Base-by-base conservation (phyloP, 2,888 invertebrate species). In the Calameuta filiformis region DNA sequence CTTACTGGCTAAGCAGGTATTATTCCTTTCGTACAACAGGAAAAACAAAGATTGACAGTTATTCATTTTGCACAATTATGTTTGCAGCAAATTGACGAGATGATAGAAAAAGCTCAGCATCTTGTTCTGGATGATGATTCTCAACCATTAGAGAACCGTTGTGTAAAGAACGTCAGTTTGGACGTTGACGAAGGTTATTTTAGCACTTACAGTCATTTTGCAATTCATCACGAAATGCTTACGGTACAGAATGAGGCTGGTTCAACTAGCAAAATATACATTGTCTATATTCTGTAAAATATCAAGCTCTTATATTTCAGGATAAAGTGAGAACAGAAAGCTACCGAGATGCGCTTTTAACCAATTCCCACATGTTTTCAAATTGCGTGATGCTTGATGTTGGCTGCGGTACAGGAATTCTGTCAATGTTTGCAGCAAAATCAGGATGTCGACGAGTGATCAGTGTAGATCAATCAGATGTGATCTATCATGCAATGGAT, bases 381-480 rank as follows among this genome's bases (percentile, higher is more conserved):
- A 95, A 94, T 69, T 98, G 98, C 92, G 92, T 94, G 34, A 97
- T 99, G 33, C 92, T 99, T 80, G 99, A 99, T 93, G 95, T 99
- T 78, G 99, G 99, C 68, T 99, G 99, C 92, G 99, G 99, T 35
- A 99, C 99, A 1, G 98, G 98, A 37, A 99, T 99, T 84, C 93
- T 99, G 35, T 98, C 98, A 23, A 98, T 99, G 97, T 99, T 99
- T 93, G 97, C 98, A 83, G 98, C 98, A 15, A 95, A 97, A 88
- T 98, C 98, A 34, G 99, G 98, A 35, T 99, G 99, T 71, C 93
- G 94, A 80, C 95, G 94, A 92, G 97, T 99, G 9, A 96, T 97
- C 89, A 99, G 98, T 84, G 95, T 99, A 83, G 99, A 99, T 91
- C 98, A 98, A 91, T 99, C 99, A 0, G 97, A 98, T 86, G 97